A percentile compares a stretch with the other conserved stretches of the same genome.
phyloP scores from a whole-genome alignment of 2,888 invertebrate species.

The Oeneis ivallda region DNA sequence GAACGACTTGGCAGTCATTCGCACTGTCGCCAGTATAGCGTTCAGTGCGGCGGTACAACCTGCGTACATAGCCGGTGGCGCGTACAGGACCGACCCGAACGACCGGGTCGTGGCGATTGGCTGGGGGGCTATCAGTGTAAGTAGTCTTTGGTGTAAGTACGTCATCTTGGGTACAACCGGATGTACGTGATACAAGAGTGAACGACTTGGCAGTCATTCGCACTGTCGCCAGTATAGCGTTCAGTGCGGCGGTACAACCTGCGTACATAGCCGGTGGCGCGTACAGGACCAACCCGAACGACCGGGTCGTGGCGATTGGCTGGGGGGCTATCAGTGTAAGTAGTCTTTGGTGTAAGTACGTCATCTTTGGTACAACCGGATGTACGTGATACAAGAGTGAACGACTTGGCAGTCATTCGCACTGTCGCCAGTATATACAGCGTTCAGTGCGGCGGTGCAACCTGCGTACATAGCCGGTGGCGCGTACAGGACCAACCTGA shows the following conservation, averaged over 20 bases:
- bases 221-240: slow-evolving; percentile 47
- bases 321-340: slow-evolving; percentile 63
- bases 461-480: slow-evolving; percentile 55
- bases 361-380: slow-evolving; percentile 52
- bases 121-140: slow-evolving; percentile 63
- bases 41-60: slow-evolving; percentile 47
- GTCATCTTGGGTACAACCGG: slow-evolving; percentile 52
- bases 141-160: slow-evolving; percentile 57
- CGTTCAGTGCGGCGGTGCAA: slow-evolving; percentile 46
- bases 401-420: slow-evolving; percentile 60
- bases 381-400: slow-evolving; percentile 49
- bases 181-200: slow-evolving; percentile 48
- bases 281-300: slow-evolving; percentile 47
- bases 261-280: slow-evolving; percentile 56
- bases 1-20: slow-evolving; percentile 59
- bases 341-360: slow-evolving; percentile 55
- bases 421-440: slow-evolving; percentile 50
- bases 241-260: slow-evolving; percentile 47
- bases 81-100: slow-evolving; percentile 47
- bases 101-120: slow-evolving; percentile 59
- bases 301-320: slow-evolving; percentile 58
- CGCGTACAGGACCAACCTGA: slow-evolving; percentile 46
- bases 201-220: slow-evolving; percentile 61
- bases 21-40: slow-evolving; percentile 49
- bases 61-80: slow-evolving; percentile 54